phyloP scores from a whole-genome alignment of 92 coral and sea anemone species.

The Paragorgia papillata region DNA sequence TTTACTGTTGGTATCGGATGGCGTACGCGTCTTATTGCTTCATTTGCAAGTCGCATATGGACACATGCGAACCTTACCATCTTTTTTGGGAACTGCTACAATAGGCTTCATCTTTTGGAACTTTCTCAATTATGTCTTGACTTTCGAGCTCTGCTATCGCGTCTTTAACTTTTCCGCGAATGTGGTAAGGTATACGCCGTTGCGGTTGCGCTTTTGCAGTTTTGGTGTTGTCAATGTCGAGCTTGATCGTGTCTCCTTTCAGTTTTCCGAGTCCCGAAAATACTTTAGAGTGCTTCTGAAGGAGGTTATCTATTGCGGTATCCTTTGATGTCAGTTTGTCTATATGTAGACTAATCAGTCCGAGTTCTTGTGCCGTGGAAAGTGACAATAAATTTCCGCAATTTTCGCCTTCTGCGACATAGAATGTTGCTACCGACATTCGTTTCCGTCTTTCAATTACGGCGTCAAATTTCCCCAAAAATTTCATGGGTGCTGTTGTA shows the following conservation, averaged over 20 bases:
- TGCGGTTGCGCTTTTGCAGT: background rate
- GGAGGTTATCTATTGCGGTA: background rate
- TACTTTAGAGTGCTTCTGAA: background rate
- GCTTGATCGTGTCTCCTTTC: background rate
- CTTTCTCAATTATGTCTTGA: background rate
- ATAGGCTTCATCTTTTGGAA: background rate
- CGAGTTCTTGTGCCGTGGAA: too few species aligned
- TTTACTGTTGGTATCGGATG: conserved; percentile 28
- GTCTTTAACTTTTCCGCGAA: conserved; percentile 1
- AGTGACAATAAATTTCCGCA: conserved; percentile 6
- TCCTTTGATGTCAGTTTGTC: conserved; percentile 20
- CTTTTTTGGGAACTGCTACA: conserved; percentile 19
- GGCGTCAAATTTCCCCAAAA: conserved; percentile 28
- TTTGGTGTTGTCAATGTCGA: background rate
- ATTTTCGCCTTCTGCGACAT: background rate
- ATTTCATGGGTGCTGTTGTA: conserved; percentile 13
- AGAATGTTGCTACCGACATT: conserved; percentile 14
- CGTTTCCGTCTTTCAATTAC: conserved; percentile 14
- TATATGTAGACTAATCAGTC: conserved; percentile 17
- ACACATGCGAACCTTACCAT: conserved; percentile 6
- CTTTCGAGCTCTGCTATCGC: conserved; percentile 4
- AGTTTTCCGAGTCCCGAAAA: conserved; percentile 15
- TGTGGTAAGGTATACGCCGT: conserved; percentile 20
- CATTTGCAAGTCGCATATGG: conserved; percentile 10
- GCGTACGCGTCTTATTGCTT: conserved; percentile 5